Conservation (phyloP, 2,888 invertebrate species). For the Agrotis ipsilon region DNA sequence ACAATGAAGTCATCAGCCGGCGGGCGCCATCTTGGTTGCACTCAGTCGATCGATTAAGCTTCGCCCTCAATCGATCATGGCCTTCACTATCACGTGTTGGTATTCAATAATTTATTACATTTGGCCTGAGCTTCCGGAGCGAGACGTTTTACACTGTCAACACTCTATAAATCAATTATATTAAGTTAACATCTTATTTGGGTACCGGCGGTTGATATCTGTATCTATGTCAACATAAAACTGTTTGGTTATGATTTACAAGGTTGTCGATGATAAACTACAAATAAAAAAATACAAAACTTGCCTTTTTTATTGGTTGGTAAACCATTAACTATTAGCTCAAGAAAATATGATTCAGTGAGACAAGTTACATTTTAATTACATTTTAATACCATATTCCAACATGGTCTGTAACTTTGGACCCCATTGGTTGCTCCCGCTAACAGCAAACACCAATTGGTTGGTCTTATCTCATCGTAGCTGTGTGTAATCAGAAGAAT, state of each 20-base stretch:
- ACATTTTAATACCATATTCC: too few relatives aligned
- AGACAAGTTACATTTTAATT: neutral
- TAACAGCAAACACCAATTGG: too few relatives aligned
- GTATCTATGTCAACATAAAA: constrained; percentile 46
- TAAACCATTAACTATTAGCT: neutral
- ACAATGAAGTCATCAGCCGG: constrained; percentile 78
- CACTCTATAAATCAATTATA: constrained; percentile 89
- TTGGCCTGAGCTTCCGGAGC: constrained; percentile 85
- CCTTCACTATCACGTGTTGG: constrained; percentile 76
- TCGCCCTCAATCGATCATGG: constrained; percentile 79
- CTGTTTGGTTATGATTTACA: constrained; percentile 28
- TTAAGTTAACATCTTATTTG: constrained; percentile 79
- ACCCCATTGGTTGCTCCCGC: too few relatives aligned
- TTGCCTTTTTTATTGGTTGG: neutral
- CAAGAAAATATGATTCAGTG: neutral
- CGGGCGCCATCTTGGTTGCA: constrained; percentile 78
- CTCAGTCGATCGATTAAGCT: constrained; percentile 76
- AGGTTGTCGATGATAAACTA: constrained; percentile 16
- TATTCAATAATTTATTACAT: constrained; percentile 86
- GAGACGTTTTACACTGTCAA: constrained; percentile 80
- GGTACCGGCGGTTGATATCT: constrained; percentile 66
- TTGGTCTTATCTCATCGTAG: neutral
- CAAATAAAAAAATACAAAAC: neutral
- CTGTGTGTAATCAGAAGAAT: neutral
- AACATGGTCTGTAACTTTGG: too few relatives aligned